These are phyloP conservation scores for Natator depressus DNA, from an alignment of 2,113 vertebrate genomes.

Conservation along the genomic window DNA sequence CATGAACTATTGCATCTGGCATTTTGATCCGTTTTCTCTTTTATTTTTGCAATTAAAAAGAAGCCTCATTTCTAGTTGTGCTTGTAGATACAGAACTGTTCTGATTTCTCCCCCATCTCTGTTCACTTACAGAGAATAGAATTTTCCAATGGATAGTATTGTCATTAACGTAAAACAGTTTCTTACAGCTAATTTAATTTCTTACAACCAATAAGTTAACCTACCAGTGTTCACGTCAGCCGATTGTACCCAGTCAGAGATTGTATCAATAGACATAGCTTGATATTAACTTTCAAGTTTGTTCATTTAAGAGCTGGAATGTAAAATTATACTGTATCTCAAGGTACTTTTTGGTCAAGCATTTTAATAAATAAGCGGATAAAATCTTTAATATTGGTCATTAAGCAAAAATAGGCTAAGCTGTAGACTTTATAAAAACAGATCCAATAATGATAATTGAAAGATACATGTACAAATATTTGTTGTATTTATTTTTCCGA, in stretches of 20 bases:
- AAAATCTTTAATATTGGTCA: not conserved
- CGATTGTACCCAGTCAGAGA: not conserved
- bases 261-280: not conserved
- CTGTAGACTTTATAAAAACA: not conserved
- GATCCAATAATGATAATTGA: not conserved
- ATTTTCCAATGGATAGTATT: not conserved
- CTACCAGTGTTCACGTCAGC: not conserved
- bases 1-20: not conserved
- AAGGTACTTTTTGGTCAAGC: not conserved
- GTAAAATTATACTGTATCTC: not conserved
- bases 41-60: not conserved
- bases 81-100: not conserved
- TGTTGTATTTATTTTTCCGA: not conserved
- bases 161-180: not conserved
- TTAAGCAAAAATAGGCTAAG: not conserved
- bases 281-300: not conserved
- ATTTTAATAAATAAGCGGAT: not conserved
- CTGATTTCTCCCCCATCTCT: not conserved
- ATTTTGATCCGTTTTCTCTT: not conserved
- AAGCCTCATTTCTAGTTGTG: not conserved
- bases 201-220: not conserved
- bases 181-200: not conserved
- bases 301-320: not conserved
- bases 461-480: not conserved
- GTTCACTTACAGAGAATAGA: not conserved